These are phyloP conservation scores for Bruchidius siliquastri DNA, from an alignment of 2,888 invertebrate genomes.

Conservation along the genomic window DNA sequence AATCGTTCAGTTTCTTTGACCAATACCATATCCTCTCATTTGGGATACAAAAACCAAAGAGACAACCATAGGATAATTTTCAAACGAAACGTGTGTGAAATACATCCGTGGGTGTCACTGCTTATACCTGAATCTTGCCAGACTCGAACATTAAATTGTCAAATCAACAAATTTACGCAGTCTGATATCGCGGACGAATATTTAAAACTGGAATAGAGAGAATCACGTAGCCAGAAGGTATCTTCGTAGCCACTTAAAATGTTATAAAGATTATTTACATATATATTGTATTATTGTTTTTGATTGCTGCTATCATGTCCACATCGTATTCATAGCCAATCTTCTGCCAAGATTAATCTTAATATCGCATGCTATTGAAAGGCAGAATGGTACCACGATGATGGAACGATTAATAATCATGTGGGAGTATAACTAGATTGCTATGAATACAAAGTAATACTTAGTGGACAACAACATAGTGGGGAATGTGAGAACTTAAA, in stretches of 20 bases:
- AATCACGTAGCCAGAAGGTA: background rate
- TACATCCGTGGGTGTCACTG: too few relatives aligned
- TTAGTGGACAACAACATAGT: too few relatives aligned
- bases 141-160: background rate
- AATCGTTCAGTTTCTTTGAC: too few relatives aligned
- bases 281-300: background rate
- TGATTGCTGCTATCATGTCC: background rate
- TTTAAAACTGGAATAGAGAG: background rate
- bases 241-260: background rate
- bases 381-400: background rate
- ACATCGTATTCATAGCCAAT: background rate
- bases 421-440: background rate
- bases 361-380: background rate
- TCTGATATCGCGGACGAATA: background rate
- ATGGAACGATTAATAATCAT: background rate
- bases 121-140: too few relatives aligned
- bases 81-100: too few relatives aligned
- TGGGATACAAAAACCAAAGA: too few relatives aligned
- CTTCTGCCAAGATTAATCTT: background rate
- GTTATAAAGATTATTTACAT: background rate
- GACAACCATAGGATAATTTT: too few relatives aligned
- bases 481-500: too few relatives aligned
- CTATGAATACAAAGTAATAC: background rate
- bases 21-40: too few relatives aligned
- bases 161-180: background rate